Evolutionary conservation across 2,113 vertebrate genomes (phyloP), one percentile per base, ranked within the genome.

Genomic region (Todiramphus saurophagus): DNA sequence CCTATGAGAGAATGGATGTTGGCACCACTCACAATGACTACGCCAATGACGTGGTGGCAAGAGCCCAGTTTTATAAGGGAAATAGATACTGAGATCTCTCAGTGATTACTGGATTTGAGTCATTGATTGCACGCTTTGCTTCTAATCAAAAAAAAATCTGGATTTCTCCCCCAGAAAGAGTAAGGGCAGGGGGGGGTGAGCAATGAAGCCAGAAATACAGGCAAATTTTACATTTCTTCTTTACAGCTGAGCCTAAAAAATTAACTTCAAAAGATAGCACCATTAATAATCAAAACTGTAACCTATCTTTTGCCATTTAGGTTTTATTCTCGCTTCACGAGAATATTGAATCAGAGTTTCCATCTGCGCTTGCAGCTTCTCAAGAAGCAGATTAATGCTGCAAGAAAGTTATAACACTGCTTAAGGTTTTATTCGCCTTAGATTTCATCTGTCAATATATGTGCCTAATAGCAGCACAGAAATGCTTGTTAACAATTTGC

Each of bases 51-150:
- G 96, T 91, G 31, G 88, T 90, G 63, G 94, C 28, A 20, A 90
- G 95, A 92, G 95, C 83, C 72, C 93, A 96, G 76, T 95, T 87
- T 96, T 97, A 11, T 67, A 97, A 96, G 70, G 87, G 5, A 74
- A 44, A 94, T 10, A 95, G 96, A 53, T 80, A 77, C 18, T 93
- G 69, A 92, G 15, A 46, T 51, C 30, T 7, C 39, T 5, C 5
- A 58, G 19, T 66, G 33, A 35, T 35, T 1, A 44, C 31, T 33
- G 58, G 53, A 62, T 87, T 74, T 73, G 12, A 35, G n/a, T 55
- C 11, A 31, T 25, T 50, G 60, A 35, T 43, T 77, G 13, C 28
- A 44, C 23, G 31, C 11, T 79, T 83, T 68, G 37, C 28, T 68
- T 50, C n/a, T 72, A 74, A 73, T 44, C 27, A 30, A 64, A 9